Percentiles rank a stretch among this genome's conserved stretches.
Conservation (phyloP, 2,888 invertebrate genomes). For the Epinotia brunnichana region DNA sequence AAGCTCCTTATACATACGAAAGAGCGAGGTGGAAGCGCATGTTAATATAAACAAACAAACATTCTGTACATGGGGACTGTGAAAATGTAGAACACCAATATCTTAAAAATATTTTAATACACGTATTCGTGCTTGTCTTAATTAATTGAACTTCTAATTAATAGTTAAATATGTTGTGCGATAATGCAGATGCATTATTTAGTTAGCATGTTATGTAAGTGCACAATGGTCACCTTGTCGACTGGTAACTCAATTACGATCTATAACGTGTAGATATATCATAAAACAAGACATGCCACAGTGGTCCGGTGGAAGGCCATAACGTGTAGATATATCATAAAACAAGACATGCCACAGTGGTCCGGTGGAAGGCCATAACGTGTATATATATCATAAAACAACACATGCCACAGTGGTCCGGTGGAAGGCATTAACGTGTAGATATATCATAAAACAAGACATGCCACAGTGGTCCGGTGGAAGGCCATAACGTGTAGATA, state of each 20-base stretch:
- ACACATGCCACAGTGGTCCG: too few species aligned
- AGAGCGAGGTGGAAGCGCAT: too few species aligned
- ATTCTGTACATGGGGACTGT: conserved; percentile 1
- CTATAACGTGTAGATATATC: not conserved
- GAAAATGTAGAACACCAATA: not conserved
- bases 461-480: too few species aligned
- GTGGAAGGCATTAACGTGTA: too few species aligned
- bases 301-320: too few species aligned
- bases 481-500: too few species aligned
- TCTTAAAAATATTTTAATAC: conserved; percentile 4
- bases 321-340: too few species aligned
- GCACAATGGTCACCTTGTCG: conserved; percentile 22
- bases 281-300: not conserved
- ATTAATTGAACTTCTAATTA: conserved; percentile 16
- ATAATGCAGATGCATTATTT: conserved; percentile 11
- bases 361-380: not conserved
- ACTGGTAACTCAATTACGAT: conserved; percentile 6
- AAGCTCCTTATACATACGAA: too few species aligned
- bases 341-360: too few species aligned
- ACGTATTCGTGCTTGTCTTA: conserved; percentile 12
- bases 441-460: too few species aligned
- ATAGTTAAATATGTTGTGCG: conserved; percentile 29
- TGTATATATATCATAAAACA: too few species aligned
- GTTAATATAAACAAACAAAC: too few species aligned
- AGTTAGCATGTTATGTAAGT: conserved; percentile 31